These are phyloP conservation scores for Calonectris borealis DNA, from an alignment of 2,113 vertebrate species.

Conservation along the genomic window DNA sequence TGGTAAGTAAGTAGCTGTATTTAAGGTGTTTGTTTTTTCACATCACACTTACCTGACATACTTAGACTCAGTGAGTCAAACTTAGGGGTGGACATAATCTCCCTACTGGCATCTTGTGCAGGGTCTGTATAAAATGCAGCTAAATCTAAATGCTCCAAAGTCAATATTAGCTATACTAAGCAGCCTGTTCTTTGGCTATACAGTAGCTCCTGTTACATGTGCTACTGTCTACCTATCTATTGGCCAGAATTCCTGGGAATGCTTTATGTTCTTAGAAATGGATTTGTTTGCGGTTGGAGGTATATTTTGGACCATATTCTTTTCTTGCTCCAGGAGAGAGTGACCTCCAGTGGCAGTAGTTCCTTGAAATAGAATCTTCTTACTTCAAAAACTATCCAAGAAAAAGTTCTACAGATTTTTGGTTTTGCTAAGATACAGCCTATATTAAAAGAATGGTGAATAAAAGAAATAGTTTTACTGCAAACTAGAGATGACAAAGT, in stretches of 20 bases:
- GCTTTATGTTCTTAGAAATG: not conserved
- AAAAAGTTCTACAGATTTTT: not conserved
- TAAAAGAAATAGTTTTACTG: not conserved
- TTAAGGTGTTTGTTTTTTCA: not conserved
- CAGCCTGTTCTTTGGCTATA: not conserved
- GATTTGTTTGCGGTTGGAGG: not conserved
- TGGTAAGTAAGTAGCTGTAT: not conserved
- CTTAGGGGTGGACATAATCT: too few relatives aligned
- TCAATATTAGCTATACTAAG: not conserved
- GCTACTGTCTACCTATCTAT: not conserved
- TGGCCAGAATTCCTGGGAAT: not conserved
- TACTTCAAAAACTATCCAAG: not conserved
- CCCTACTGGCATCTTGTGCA: not conserved
- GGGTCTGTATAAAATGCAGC: not conserved
- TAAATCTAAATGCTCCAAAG: not conserved
- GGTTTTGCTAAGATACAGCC: not conserved
- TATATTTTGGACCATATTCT: not conserved
- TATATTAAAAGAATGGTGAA: not conserved
- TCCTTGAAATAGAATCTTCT: not conserved
- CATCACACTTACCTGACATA: not conserved
- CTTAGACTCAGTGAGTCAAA: not conserved
- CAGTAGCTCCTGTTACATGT: not conserved
- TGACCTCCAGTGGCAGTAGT: not conserved
- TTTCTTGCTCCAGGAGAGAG: not conserved
- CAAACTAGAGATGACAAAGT: not conserved